phyloP scores from a whole-genome alignment of 2,113 vertebrate species.

The Alligator sinensis region DNA sequence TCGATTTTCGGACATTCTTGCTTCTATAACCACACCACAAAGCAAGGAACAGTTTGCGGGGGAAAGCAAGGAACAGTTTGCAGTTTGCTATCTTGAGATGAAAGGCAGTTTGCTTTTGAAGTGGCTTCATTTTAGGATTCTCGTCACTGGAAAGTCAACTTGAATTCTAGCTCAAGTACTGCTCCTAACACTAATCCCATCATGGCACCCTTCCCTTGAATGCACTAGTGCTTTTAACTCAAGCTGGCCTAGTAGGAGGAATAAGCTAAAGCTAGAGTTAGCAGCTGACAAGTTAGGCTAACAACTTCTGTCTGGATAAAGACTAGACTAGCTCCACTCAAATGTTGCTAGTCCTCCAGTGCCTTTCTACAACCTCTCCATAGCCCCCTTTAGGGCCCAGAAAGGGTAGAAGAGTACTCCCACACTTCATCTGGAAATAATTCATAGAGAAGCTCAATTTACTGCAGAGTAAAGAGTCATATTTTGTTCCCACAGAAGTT shows the following conservation, averaged over 20 bases:
- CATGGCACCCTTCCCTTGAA: background rate
- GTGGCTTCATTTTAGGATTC: background rate
- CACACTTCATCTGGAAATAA: background rate
- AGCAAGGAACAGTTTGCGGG: background rate
- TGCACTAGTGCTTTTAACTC: background rate
- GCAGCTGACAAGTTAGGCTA: rapidly evolving
- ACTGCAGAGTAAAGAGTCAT: background rate
- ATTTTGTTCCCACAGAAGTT: background rate
- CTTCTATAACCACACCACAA: background rate
- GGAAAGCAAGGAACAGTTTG: rapidly evolving
- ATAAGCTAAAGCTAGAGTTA: background rate
- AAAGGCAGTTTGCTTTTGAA: background rate
- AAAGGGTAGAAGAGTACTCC: background rate
- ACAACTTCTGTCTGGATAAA: background rate
- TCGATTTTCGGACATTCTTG: background rate
- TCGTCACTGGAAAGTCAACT: background rate
- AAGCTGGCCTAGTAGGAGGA: background rate
- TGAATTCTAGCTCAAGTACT: background rate
- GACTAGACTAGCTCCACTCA: background rate
- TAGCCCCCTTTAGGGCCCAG: background rate
- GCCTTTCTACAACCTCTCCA: background rate
- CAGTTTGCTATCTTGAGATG: background rate
- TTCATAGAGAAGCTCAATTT: background rate
- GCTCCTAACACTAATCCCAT: background rate
- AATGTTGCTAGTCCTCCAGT: background rate